Percentiles rank a stretch among this genome's conserved stretches.
phyloP scores from a whole-genome alignment of 2,113 vertebrate species.

The Sula dactylatra region DNA sequence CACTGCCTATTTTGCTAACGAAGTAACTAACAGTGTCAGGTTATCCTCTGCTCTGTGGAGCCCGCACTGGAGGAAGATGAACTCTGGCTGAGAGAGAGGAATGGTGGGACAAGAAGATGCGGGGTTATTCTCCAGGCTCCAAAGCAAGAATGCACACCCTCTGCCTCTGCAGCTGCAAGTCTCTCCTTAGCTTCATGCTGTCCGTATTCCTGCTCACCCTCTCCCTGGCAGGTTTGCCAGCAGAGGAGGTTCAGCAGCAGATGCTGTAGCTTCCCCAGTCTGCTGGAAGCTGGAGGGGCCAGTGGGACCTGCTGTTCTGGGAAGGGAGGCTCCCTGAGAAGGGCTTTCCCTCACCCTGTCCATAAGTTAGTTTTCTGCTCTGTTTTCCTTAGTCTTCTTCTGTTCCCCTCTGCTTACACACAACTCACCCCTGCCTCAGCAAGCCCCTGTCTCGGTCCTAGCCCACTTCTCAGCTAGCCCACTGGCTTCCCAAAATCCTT shows the following conservation, averaged over 20 bases:
- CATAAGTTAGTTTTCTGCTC: not conserved
- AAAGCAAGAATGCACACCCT: accelerated
- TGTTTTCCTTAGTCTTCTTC: not conserved
- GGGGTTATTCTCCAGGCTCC: not conserved
- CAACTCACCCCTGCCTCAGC: not conserved
- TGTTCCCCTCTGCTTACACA: not conserved
- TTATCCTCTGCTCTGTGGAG: not conserved
- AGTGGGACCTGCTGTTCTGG: not conserved
- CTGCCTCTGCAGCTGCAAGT: not conserved
- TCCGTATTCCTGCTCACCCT: not conserved
- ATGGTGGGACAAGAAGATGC: not conserved
- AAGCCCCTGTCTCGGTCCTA: not conserved
- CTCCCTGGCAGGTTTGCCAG: not conserved
- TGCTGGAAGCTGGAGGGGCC: not conserved
- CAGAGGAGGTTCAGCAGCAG: not conserved
- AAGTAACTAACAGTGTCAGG: not conserved
- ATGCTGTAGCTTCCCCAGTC: not conserved
- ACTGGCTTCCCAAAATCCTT: not conserved
- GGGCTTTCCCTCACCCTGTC: not conserved
- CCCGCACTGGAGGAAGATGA: accelerated
- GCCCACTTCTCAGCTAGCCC: not conserved
- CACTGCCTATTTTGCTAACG: not conserved
- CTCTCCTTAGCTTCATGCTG: not conserved
- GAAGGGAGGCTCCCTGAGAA: not conserved
- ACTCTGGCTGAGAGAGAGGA: not conserved